Evolutionary conservation across 2,113 vertebrate genomes (phyloP).

Genomic region (Alces alces): DNA sequence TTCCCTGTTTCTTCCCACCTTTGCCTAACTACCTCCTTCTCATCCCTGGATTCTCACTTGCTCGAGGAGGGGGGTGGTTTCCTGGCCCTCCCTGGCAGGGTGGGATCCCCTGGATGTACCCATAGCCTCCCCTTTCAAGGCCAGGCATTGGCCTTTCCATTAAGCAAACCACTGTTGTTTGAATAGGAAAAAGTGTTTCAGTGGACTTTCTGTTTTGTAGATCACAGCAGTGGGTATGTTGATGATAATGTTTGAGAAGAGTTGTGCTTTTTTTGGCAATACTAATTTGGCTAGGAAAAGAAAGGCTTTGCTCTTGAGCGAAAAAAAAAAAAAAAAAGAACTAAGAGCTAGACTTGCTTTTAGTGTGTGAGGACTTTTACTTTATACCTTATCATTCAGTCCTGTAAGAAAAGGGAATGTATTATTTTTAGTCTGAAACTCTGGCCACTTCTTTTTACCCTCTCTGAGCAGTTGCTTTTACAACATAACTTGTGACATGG

Average conservation of each 20-base stretch:
- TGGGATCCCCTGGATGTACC: neutral
- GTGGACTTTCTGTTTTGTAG: conserved; percentile 16
- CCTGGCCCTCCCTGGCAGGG: neutral
- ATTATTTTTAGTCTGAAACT: conserved; percentile 15
- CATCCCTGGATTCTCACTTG: conserved; percentile 10
- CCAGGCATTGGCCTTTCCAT: neutral
- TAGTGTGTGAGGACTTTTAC: neutral
- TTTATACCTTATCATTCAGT: neutral
- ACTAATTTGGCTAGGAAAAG: neutral
- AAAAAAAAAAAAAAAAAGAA: neutral
- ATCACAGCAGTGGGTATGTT: neutral
- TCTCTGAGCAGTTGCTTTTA: neutral
- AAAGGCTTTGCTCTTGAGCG: neutral
- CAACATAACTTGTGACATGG: neutral
- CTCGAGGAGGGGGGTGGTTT: neutral
- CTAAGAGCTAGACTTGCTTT: neutral
- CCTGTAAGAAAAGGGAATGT: neutral
- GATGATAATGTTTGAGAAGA: neutral
- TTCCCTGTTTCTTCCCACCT: neutral
- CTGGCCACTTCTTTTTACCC: neutral
- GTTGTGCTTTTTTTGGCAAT: neutral
- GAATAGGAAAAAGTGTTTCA: neutral
- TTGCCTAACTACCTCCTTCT: conserved; percentile 18
- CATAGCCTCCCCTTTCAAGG: conserved; percentile 17
- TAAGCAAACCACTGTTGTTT: neutral